phyloP scores from a whole-genome alignment of 2,113 vertebrate genomes.

The Nothocercus julius region DNA sequence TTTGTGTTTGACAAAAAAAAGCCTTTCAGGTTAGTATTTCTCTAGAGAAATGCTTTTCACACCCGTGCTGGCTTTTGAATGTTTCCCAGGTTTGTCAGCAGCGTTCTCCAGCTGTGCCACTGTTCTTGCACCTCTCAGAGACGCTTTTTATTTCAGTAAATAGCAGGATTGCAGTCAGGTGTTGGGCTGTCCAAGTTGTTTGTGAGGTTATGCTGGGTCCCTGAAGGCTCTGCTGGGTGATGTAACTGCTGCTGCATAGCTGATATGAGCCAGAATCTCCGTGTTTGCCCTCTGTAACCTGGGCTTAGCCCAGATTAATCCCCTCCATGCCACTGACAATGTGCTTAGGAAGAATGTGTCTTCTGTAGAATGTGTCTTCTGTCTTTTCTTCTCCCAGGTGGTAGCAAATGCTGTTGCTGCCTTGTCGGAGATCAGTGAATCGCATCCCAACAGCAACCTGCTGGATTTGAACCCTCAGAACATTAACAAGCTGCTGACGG shows the following conservation, averaged over 20 bases:
- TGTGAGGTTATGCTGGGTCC: background rate
- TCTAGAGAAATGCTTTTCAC: background rate
- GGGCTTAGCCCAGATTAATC: background rate
- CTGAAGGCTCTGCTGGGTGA: background rate
- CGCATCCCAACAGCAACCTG: conserved; percentile 98
- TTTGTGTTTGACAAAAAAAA: background rate
- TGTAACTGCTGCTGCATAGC: background rate
- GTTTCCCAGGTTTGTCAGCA: background rate
- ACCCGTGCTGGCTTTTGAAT: background rate
- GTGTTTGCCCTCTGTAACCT: background rate
- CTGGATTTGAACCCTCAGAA: conserved; percentile 98
- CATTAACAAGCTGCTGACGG: conserved; percentile 97
- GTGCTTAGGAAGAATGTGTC: background rate
- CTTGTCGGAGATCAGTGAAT: conserved; percentile 97
- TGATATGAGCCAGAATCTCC: background rate
- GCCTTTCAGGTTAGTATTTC: background rate
- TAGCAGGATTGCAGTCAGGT: background rate
- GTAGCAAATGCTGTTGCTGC: conserved; percentile 98
- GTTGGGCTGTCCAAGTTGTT: background rate
- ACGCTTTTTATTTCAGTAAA: background rate
- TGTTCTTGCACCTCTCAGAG: background rate
- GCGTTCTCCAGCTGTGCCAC: background rate
- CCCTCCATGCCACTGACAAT: background rate
- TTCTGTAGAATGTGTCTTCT: background rate
- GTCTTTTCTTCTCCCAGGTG: conserved; percentile 79